Evolutionary conservation across 2,113 vertebrate species (phyloP).

Genomic region (Campylomormyrus numenius): DNA sequence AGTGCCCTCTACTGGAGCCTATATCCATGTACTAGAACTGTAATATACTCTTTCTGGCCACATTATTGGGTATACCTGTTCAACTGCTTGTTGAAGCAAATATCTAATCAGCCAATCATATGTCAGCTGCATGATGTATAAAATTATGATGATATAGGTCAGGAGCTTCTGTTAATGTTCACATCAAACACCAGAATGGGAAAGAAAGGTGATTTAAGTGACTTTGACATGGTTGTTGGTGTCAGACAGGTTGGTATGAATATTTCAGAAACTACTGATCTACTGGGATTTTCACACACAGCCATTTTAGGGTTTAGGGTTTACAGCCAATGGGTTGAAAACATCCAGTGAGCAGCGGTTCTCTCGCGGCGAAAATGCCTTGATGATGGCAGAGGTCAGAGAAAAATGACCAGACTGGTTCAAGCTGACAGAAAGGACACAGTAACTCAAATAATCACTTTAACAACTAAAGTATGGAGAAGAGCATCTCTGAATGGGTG

Average conservation of each 20-base stretch:
- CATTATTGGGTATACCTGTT: neutral
- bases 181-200: neutral
- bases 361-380: neutral
- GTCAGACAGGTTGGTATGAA: neutral
- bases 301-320: neutral
- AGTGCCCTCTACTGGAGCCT: neutral
- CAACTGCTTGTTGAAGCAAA: neutral
- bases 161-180: neutral
- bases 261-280: neutral
- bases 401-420: neutral
- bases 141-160: neutral
- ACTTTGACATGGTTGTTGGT: neutral
- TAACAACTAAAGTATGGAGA: neutral
- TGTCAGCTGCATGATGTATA: neutral
- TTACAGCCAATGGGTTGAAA: neutral
- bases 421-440: neutral
- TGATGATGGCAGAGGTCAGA: neutral
- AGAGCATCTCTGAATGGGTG: neutral
- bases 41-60: neutral
- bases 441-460: neutral
- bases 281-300: neutral
- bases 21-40: neutral
- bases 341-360: neutral
- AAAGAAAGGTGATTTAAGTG: neutral
- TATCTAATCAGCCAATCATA: too few species aligned